Evolutionary conservation across 1,140 invertebrate genomes (phyloP).

Genomic region (Leptinotarsa undecemlineata): DNA sequence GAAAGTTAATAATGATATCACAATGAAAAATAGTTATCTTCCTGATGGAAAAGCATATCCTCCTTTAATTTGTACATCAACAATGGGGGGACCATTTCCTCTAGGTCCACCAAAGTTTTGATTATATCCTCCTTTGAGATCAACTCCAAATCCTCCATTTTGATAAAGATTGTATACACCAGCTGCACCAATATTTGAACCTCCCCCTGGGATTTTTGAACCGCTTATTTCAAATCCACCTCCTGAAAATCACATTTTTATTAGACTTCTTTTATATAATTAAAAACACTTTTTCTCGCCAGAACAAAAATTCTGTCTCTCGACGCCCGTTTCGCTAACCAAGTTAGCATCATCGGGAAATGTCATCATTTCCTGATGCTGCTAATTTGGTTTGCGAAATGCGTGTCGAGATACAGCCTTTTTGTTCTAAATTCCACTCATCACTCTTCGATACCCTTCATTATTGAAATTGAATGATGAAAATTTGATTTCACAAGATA

Average conservation of each 20-base stretch:
- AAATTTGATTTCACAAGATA: too few species aligned
- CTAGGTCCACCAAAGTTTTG: not conserved
- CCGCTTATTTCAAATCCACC: not conserved
- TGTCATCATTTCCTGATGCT: too few species aligned
- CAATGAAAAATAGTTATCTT: not conserved
- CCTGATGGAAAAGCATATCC: not conserved
- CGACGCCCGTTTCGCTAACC: too few species aligned
- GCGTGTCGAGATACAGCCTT: too few species aligned
- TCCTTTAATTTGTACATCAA: not conserved
- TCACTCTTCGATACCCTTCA: too few species aligned
- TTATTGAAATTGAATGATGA: too few species aligned
- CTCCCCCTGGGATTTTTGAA: not conserved
- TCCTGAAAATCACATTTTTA: not conserved
- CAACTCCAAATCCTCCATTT: constrained; percentile 13
- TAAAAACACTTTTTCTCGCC: too few species aligned
- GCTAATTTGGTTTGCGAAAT: too few species aligned
- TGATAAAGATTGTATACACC: not conserved
- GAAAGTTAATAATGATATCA: too few species aligned
- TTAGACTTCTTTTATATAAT: not conserved
- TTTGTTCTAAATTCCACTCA: too few species aligned
- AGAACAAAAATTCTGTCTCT: too few species aligned
- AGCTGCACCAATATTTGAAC: constrained; percentile 1
- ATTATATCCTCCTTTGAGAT: not conserved
- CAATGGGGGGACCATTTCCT: not conserved
- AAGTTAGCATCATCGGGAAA: too few species aligned